Evolutionary conservation across 1,140 invertebrate species (phyloP).

Genomic region (Bombus balteatus): DNA sequence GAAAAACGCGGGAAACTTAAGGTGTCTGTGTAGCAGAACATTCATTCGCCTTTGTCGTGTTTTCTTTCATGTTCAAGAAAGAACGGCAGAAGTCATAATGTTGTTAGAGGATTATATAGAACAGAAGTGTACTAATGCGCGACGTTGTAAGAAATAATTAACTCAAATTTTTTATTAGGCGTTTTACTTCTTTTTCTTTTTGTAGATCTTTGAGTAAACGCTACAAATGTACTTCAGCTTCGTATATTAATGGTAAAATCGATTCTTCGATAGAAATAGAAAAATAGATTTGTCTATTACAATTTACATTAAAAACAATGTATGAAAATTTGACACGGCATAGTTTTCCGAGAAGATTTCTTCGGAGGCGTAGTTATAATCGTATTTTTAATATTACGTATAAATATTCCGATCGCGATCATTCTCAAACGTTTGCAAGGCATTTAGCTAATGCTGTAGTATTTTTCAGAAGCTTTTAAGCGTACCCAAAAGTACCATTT

Average conservation of each 20-base stretch:
- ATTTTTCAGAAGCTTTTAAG: conserved; percentile 29
- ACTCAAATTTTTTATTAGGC: not conserved
- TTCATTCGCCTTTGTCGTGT: not conserved
- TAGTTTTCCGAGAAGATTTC: too few species aligned
- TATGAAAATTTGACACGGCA: too few species aligned
- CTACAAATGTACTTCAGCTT: too few species aligned
- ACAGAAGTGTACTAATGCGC: not conserved
- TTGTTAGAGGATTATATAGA: not conserved
- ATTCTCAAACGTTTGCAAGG: conserved; percentile 23
- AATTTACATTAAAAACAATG: too few species aligned
- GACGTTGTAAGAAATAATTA: not conserved
- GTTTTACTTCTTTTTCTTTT: not conserved
- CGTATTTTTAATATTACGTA: too few species aligned
- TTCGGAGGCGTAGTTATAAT: too few species aligned
- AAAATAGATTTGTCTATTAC: too few species aligned
- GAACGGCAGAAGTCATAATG: not conserved
- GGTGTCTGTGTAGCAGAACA: not conserved
- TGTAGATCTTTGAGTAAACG: not conserved
- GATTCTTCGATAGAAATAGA: too few species aligned
- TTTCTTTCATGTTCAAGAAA: not conserved
- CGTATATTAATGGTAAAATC: too few species aligned
- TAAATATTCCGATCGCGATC: too few species aligned
- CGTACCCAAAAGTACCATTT: not conserved
- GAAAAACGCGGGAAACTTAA: conserved; percentile 17
- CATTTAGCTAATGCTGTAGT: conserved; percentile 13